Base-by-base conservation (phyloP, 2,113 vertebrate species). In the Orycteropus afer region DNA sequence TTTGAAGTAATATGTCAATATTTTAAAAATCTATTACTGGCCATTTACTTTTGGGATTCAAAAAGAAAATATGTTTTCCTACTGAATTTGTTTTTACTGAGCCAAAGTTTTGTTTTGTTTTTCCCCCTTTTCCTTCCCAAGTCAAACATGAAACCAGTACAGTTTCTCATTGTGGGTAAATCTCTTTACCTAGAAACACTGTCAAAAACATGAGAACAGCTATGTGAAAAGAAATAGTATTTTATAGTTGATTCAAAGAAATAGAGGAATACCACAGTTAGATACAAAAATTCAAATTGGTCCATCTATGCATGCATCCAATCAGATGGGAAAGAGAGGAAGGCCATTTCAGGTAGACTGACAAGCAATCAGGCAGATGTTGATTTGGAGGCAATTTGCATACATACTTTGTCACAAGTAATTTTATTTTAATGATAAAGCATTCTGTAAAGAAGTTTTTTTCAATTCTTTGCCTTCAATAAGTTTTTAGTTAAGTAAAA, bases 1-100 rank as follows among this genome's bases (percentile, higher is more conserved):
- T 63, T 40, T 45, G 17, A 49, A 79, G 18, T 15, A 53, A 67
- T 49, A 71, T 79, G 79, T 76, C 29, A 55, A 51, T 90, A 49
- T 32, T 57, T 78, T 88, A n/a, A n/a, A n/a, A 63, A 37, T 25
- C 37, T 63, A 47, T 90, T 85, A 49, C 47, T 86, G 51, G 7
- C 34, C 42, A 69, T 57, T 80, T 71, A 61, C 11, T 82, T 88
- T 88, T 4, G 73, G 20, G 1, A 81, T 22, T 73, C 53, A 87
- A 88, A 92, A 81, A n/a, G 49, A 74, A 47, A 89, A 76, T 42
- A 42, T 73, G 22, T 73, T 89, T 93, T 89, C 67, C 67, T 17
- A 67, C 51, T 73, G n/a, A 93, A 74, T 65, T 51, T 14, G 73
- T 71, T 90, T 71, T 29, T 78, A 51, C 63, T 59, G 53, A 90